phyloP scores from a whole-genome alignment of 2,113 vertebrate genomes.

The Thalassarche chlororhynchos region DNA sequence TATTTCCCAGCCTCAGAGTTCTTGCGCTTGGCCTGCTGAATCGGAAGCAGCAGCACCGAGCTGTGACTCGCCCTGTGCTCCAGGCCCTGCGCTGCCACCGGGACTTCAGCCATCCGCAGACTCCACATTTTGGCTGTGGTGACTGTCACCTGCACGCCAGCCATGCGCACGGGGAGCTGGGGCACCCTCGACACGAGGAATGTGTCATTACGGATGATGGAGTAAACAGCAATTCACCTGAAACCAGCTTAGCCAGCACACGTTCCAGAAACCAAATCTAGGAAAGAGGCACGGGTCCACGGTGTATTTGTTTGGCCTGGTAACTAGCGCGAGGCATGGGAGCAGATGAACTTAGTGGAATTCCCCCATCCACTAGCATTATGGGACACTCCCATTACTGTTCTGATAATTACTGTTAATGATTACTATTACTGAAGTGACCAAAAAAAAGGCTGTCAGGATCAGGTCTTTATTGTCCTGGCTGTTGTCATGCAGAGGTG shows the following conservation, averaged over 20 bases:
- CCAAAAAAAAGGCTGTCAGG: background rate
- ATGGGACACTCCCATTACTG: slow-evolving; percentile 57
- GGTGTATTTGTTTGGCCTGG: slow-evolving; percentile 54
- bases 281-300: background rate
- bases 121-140: background rate
- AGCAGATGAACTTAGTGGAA: slow-evolving; percentile 56
- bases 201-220: slow-evolving; percentile 9
- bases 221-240: slow-evolving; percentile 47
- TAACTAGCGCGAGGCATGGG: background rate
- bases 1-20: background rate
- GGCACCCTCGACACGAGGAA: background rate
- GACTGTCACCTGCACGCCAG: background rate
- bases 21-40: background rate
- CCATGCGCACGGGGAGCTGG: background rate
- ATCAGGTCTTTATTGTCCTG: background rate
- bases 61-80: background rate
- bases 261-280: background rate
- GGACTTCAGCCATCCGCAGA: accelerated
- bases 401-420: slow-evolving; percentile 61
- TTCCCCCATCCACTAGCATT: slow-evolving; percentile 53
- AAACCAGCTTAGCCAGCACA: slow-evolving; percentile 44
- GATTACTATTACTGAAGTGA: slow-evolving; percentile 40
- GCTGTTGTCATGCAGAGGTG: slow-evolving; percentile 10
- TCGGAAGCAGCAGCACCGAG: background rate
- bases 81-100: background rate